Base-by-base conservation (phyloP, 2,113 vertebrate genomes). In the Struthio camelus region DNA sequence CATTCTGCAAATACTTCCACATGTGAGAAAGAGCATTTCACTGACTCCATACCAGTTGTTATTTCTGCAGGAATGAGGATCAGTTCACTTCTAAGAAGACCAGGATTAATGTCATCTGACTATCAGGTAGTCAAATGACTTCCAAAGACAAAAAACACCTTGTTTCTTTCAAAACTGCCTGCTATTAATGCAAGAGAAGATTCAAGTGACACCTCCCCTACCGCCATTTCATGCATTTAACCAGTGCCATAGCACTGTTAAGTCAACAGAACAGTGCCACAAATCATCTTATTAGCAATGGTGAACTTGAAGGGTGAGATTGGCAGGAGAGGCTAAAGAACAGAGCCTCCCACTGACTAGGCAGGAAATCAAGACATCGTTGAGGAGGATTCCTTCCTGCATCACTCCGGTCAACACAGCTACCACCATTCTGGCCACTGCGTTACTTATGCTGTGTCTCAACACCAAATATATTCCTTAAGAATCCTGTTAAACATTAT, bases 241-340 rank as follows among this genome's bases (percentile, higher is more conserved):
- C 38, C 46, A 17, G 38, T 7, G 27, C 7, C 10, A 51, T 8
- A 34, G 16, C 3, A 3, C 0, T 34, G 70, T 0, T 61, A 42
- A 14, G 48, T 40, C 38, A 82, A 6, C 12, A 44, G n/a, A 36
- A 50, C 12, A 54, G 32, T 51, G 16, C 56, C 51, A 85, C 32
- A 36, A 5, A 76, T 64, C 16, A 30, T 19, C 7, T 56, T n/a
- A 8, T 2, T 82, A 53, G 58, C 81, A 62, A 12, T 8, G 38
- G 24, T 61, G 48, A 58, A 15, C 13, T 42, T 15, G 9, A 59
- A 94, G 59, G 19, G 23, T 44, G 50, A 42, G 38, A 22, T 0
- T 77, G 40, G 11, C 11, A 54, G 53, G 58, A 87, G 19, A 56
- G 15, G 54, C 28, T 17, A 56, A 56, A 28, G 28, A 56, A 17